Percentiles rank a stretch among this genome's conserved stretches.
These are phyloP conservation scores for Myiopsitta monachus DNA, from an alignment of 2,113 vertebrate species.

Conservation along the genomic window DNA sequence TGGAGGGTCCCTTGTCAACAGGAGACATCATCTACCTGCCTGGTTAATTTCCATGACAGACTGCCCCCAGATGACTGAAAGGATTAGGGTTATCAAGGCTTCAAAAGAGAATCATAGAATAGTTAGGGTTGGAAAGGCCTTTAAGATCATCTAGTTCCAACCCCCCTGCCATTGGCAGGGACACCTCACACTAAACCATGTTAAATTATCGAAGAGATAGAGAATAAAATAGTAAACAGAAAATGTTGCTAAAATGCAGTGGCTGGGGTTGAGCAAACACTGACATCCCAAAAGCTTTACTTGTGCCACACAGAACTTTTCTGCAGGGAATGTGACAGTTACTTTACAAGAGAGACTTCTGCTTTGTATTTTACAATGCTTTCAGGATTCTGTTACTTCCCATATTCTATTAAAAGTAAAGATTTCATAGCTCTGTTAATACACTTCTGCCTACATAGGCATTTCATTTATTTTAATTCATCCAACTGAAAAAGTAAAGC, in stretches of 20 bases:
- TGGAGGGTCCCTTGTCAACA: fast-evolving
- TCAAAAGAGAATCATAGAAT: background rate
- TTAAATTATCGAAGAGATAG: background rate
- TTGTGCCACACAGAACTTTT: background rate
- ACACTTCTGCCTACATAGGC: too few species aligned
- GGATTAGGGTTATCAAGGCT: too few species aligned
- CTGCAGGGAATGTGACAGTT: background rate
- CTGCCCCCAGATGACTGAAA: background rate
- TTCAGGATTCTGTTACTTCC: background rate
- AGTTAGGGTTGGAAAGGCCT: too few species aligned
- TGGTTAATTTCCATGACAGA: background rate
- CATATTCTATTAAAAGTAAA: background rate
- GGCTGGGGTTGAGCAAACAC: background rate
- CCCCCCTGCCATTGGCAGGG: too few species aligned
- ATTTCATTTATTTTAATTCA: background rate
- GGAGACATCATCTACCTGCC: background rate
- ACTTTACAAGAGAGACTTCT: background rate
- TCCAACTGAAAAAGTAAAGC: background rate
- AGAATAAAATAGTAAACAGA: background rate
- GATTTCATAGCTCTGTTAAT: background rate
- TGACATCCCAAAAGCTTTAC: background rate
- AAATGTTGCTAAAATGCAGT: background rate
- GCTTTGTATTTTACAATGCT: background rate
- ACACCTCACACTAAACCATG: too few species aligned
- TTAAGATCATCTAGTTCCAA: too few species aligned